These are phyloP conservation scores for Atrina japonica DNA, from an alignment of 2,888 invertebrate genomes.

Conservation along the genomic window DNA sequence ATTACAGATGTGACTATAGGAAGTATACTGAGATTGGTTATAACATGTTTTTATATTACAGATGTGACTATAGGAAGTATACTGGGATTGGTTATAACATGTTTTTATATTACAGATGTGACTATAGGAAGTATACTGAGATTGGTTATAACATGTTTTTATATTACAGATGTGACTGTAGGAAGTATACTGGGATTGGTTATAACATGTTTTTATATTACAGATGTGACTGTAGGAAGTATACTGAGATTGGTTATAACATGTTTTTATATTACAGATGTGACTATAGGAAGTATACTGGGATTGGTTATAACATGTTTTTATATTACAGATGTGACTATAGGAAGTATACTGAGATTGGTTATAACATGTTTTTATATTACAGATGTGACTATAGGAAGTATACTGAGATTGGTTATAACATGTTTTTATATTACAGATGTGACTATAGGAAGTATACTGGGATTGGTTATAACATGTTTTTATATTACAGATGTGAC, in stretches of 20 bases:
- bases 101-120: conserved; percentile 84
- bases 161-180: conserved; percentile 65
- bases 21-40: neutral
- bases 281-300: conserved; percentile 87
- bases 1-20: too few relatives aligned
- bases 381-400: neutral
- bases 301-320: conserved; percentile 86
- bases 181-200: neutral
- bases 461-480: neutral
- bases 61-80: neutral
- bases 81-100: too few relatives aligned
- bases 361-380: neutral
- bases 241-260: too few relatives aligned
- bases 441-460: too few relatives aligned
- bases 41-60: neutral
- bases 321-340: conserved; percentile 76
- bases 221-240: neutral
- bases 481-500: neutral
- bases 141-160: conserved; percentile 84
- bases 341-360: too few relatives aligned
- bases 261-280: conserved; percentile 84
- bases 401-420: too few relatives aligned
- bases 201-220: neutral
- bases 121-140: conserved; percentile 88
- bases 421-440: conserved; percentile 3